Base-by-base conservation (phyloP, 2,888 invertebrate species). In the Drosophila macrospina region DNA sequence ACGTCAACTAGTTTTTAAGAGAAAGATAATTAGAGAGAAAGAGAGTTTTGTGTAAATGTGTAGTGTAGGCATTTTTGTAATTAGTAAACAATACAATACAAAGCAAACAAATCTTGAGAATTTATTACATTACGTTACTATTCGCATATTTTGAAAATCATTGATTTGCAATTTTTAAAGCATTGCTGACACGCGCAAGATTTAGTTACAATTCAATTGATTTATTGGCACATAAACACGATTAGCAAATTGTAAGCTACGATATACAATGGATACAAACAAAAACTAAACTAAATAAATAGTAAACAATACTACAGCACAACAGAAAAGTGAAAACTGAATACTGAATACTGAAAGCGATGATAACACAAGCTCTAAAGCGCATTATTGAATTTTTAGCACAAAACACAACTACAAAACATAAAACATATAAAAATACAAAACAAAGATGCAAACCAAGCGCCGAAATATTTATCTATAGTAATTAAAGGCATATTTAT, bases 51-150 rank as follows among this genome's bases (percentile, higher is more conserved):
- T 89, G 83, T 89, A 88, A 86, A 74, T 66, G 68, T 71, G 75
- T 89, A 86, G 88, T 67, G 84, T 88, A 89, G 88, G 86, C 75
- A 73, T 80, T 85, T 78, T 84, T 86, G 84, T 89, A 86, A 89
- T 86, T 88, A 88, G 74, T 69, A 66, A 51, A 48, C 52, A 48
- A 51, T 51, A 39, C 30, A 41, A 56, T 68, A 68, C 13, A 34
- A 52, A 61, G 37, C 42, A 78, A 76, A 64, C 59, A 78, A 41
- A 39, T 72, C 82, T 86, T 51, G 54, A 69, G 88, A 85, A 87
- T 89, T 89, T 87, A 89, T 82, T 86, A 81, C 65, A 64, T 82
- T 81, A 75, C 30, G 54, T 54, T 54, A 41, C 2, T 42, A 41
- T 5, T 42, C 55, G 42, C 59, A 57, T 52, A 51, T 32, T 60